phyloP scores from a whole-genome alignment of 2,888 invertebrate genomes.

The Ophioninae sp. region DNA sequence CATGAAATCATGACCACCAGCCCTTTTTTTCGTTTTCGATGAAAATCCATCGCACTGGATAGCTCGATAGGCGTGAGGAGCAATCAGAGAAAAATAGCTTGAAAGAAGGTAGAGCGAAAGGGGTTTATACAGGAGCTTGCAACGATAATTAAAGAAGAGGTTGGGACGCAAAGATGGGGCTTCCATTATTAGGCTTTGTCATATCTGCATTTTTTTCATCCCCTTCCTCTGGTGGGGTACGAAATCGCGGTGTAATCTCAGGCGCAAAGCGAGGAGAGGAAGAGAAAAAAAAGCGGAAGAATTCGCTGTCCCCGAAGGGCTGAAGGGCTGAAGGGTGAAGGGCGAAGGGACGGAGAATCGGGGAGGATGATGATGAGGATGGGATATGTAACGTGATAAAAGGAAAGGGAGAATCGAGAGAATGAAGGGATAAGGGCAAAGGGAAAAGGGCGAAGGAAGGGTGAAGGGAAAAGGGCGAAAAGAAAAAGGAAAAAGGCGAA shows the following conservation, averaged over 20 bases:
- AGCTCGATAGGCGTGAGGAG: not conserved
- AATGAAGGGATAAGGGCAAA: not conserved
- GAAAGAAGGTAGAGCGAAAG: not conserved
- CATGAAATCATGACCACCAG: slow-evolving; percentile 15
- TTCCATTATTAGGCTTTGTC: slow-evolving; percentile 54
- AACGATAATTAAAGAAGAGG: slow-evolving; percentile 52
- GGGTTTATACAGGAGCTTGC: slow-evolving; percentile 29
- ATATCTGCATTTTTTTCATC: slow-evolving; percentile 40
- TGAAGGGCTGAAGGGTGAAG: too few species aligned
- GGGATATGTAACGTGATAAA: slow-evolving; percentile 31
- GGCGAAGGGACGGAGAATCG: not conserved
- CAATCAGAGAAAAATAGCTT: not conserved
- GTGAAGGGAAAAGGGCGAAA: too few species aligned
- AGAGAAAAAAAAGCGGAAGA: slow-evolving; percentile 35
- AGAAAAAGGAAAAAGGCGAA: too few species aligned
- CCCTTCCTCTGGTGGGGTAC: slow-evolving; percentile 20
- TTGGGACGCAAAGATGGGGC: slow-evolving; percentile 30
- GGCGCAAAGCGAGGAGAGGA: slow-evolving; percentile 15
- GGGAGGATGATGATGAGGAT: slow-evolving; percentile 33
- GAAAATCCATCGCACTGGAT: not conserved
- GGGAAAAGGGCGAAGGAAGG: too few species aligned
- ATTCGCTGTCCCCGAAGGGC: slow-evolving; percentile 32
- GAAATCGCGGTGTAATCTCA: slow-evolving; percentile 34
- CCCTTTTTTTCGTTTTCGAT: not conserved
- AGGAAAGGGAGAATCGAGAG: slow-evolving; percentile 6